These are phyloP conservation scores for Raja brachyura DNA, from an alignment of 2,113 vertebrate species.

Conservation along the genomic window DNA sequence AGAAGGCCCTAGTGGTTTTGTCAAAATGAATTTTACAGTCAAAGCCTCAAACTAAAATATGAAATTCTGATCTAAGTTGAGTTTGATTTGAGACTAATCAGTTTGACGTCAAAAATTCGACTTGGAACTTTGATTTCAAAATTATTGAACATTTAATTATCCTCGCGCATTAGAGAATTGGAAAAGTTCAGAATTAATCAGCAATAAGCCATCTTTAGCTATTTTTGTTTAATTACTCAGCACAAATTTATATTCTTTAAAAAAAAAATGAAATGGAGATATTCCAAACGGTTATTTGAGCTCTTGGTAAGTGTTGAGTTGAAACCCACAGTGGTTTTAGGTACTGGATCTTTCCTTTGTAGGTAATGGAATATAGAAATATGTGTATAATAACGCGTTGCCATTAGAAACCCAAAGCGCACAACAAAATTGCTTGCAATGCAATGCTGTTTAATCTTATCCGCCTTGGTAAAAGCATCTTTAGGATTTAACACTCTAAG, in stretches of 20 bases:
- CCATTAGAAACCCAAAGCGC: neutral
- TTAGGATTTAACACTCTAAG: neutral
- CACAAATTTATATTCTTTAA: neutral
- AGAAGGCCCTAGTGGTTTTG: neutral
- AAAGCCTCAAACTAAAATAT: neutral
- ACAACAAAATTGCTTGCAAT: neutral
- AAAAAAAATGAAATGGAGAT: neutral
- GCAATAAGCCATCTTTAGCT: neutral
- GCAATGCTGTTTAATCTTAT: neutral
- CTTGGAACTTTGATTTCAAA: neutral
- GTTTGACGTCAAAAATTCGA: neutral
- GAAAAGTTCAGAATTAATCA: neutral
- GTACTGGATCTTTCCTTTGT: neutral
- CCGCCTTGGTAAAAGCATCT: neutral
- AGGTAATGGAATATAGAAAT: neutral
- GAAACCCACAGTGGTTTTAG: neutral
- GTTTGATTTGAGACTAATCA: neutral
- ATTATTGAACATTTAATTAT: neutral
- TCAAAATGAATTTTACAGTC: neutral
- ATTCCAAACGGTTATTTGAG: neutral
- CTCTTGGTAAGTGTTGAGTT: neutral
- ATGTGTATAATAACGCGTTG: neutral
- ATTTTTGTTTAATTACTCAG: slow-evolving; percentile 1
- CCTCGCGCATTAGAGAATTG: neutral
- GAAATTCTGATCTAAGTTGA: neutral